phyloP scores from a whole-genome alignment of 2,888 invertebrate genomes.

The Lymantria monacha region DNA sequence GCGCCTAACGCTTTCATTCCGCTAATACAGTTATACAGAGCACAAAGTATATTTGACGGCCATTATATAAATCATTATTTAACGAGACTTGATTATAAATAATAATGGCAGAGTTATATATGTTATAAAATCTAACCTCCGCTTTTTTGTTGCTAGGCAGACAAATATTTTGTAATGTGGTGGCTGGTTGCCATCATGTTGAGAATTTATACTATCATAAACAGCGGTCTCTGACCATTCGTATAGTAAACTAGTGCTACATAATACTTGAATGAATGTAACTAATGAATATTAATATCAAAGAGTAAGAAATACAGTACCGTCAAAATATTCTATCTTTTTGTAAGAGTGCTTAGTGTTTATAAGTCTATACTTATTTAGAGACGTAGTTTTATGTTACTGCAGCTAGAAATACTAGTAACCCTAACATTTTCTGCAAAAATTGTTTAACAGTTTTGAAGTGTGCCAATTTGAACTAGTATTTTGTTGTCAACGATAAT shows the following conservation, averaged over 20 bases:
- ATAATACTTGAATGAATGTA: constrained; percentile 29
- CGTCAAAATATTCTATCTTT: not conserved
- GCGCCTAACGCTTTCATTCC: too few species aligned
- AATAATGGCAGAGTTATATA: constrained; percentile 17
- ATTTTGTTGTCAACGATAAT: too few species aligned
- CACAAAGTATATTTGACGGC: constrained; percentile 1
- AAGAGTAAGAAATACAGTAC: constrained; percentile 13
- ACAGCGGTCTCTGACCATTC: constrained; percentile 29
- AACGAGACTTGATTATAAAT: constrained; percentile 17
- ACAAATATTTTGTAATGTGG: not conserved
- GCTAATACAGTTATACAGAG: not conserved
- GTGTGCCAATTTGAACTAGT: too few species aligned
- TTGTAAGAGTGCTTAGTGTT: too few species aligned
- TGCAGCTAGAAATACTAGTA: too few species aligned
- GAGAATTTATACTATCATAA: constrained; percentile 45
- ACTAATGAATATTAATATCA: constrained; percentile 17
- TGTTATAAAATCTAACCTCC: constrained; percentile 5
- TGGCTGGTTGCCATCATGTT: constrained; percentile 24
- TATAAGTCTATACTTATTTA: too few species aligned
- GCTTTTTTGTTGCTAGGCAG: constrained; percentile 9
- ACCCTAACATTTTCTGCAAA: too few species aligned
- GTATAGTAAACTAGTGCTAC: constrained; percentile 25
- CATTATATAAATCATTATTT: constrained; percentile 17
- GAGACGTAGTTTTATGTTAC: too few species aligned
- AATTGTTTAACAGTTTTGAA: too few species aligned